Evolutionary conservation across 2,888 invertebrate species (phyloP), one percentile per base, ranked within the genome.

Genomic region (Epistrophe grossulariae): DNA sequence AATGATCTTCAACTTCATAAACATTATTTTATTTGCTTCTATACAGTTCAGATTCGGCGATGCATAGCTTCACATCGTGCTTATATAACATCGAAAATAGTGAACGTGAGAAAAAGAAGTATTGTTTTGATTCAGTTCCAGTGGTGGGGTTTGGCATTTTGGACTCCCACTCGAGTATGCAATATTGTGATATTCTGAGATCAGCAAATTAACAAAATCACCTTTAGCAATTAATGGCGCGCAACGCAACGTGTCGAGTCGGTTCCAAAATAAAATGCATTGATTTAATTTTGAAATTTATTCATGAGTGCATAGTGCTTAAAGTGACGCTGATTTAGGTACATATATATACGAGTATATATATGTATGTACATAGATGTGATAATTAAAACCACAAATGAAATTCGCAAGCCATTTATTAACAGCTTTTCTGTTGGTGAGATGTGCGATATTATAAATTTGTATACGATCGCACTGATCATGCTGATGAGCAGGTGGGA

Each of bases 21-120:
- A 73, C 35, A 59, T 43, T 40, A 72, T 66, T 87, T 71, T n/a
- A 83, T 76, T 83, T 68, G 43, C 83, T 76, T 52, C 76, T 87
- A n/a, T n/a, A 79, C 87, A 87, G 87, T 87, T 83, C 76, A 83
- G 83, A 87, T 87, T 87, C 87, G 83, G 74, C 87, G 83, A 87
- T 87, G 83, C 79, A 82, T 83, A 62, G 87, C 83, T 83, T 66
- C 87, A 76, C 83, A 79, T 87, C 87, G 83, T 66, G 68, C 62
- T 52, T 24, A 45, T 24, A 45, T 24, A 2, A 24, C 31, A 66
- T 40, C 50, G 76, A 68, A 73, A 82, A 72, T 79, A 79, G 79
- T 76, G 83, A 79, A 79, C 72, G 17, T 62, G 24, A 59, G 15
- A 7, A 71, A n/a, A 80, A 62, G 35, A 76, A 77, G 62, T 19